A percentile compares a stretch with the other conserved stretches of the same genome.
These are phyloP conservation scores for Yoshiicerus persimilis DNA, from an alignment of 1,140 invertebrate species.

Conservation along the genomic window DNA sequence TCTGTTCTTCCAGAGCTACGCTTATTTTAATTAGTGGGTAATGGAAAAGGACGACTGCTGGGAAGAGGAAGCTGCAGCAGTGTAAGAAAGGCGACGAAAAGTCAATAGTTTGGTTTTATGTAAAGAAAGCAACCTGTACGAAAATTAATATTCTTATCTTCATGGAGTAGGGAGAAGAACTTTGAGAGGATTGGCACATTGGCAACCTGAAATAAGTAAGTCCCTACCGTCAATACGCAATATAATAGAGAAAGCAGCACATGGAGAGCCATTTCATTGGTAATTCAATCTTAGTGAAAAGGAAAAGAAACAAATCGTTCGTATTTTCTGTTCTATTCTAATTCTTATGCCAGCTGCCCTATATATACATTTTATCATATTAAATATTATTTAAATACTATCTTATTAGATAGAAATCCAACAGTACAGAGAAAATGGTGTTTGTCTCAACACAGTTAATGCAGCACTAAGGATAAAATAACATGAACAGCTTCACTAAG, in stretches of 20 bases:
- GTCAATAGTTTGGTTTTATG: not conserved
- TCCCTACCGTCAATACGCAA: not conserved
- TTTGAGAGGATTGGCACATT: not conserved
- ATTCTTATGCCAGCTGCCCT: no score
- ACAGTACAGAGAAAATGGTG: no score
- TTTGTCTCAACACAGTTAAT: no score
- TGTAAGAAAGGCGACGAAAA: not conserved
- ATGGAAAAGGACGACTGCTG: not conserved
- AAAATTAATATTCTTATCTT: slow-evolving; percentile 9
- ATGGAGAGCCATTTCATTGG: not conserved
- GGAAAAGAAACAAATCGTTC: not conserved
- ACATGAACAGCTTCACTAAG: not conserved
- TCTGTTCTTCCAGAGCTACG: not conserved
- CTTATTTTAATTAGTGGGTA: not conserved
- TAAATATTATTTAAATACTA: no score
- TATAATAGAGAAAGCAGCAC: not conserved
- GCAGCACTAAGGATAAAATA: not conserved
- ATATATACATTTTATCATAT: no score
- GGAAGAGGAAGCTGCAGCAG: not conserved
- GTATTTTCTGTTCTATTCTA: no score
- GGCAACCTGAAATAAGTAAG: not conserved
- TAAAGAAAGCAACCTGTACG: not conserved
- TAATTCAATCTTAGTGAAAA: not conserved
- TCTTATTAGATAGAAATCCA: no score
- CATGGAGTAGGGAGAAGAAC: not conserved